Conservation (phyloP, 1,140 invertebrate genomes). For the Bombus affinis region DNA sequence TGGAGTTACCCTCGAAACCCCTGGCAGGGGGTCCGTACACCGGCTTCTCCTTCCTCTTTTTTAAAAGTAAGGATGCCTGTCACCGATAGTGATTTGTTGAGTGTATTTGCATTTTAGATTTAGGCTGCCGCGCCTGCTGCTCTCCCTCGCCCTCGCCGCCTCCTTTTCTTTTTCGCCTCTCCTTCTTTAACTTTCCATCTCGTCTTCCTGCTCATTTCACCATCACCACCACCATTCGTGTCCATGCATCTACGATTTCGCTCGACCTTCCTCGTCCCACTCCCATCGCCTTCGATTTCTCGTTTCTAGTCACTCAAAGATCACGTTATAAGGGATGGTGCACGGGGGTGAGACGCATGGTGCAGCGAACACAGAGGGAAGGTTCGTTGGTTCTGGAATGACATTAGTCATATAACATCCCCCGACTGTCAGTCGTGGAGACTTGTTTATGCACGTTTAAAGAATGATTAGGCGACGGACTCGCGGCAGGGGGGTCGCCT, state of each 20-base stretch:
- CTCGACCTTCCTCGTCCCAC: background rate
- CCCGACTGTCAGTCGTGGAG: conserved; percentile 63
- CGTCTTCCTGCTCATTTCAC: conserved; percentile 36
- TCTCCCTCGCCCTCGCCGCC: conserved; percentile 47
- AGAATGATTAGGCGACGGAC: conserved; percentile 82
- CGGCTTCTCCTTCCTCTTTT: conserved; percentile 79
- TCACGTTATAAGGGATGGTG: background rate
- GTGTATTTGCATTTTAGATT: conserved; percentile 83
- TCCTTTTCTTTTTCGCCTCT: conserved; percentile 44
- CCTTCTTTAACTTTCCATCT: conserved; percentile 33
- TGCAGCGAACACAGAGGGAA: conserved; percentile 49
- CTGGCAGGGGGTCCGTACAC: conserved; percentile 79
- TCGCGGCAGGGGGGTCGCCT: conserved; percentile 76
- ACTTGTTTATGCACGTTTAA: conserved; percentile 83
- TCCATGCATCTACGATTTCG: background rate
- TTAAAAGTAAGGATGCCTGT: conserved; percentile 80
- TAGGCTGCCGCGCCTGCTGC: conserved; percentile 77
- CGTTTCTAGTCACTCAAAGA: background rate
- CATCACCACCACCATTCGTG: background rate
- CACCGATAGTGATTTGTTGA: conserved; percentile 83
- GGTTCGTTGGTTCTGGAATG: conserved; percentile 75
- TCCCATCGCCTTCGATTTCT: background rate
- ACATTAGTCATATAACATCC: conserved; percentile 80
- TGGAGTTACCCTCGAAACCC: conserved; percentile 76
- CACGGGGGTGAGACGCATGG: conserved; percentile 35